phyloP scores from a whole-genome alignment of 92 coral and sea anemone species.

The Phymanthus crucifer region DNA sequence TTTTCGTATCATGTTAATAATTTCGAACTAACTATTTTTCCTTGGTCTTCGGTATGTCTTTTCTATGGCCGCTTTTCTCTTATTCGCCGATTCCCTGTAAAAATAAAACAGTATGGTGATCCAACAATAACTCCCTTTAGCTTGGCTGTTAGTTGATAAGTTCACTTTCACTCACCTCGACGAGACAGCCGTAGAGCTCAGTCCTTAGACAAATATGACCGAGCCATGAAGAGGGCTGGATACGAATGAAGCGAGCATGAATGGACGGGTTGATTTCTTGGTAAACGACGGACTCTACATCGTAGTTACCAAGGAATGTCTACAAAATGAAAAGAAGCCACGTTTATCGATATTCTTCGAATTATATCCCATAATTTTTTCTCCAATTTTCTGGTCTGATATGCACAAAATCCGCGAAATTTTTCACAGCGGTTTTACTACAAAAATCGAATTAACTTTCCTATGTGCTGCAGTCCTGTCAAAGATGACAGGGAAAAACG shows the following conservation, averaged over 20 bases:
- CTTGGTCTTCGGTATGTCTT: not conserved
- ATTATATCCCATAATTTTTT: not conserved
- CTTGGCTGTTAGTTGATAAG: not conserved
- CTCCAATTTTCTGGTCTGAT: no score
- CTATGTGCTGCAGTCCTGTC: no score
- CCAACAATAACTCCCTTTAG: not conserved
- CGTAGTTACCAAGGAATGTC: conserved; percentile 51
- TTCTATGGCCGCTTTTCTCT: not conserved
- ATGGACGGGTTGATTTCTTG: conserved; percentile 38
- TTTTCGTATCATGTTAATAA: not conserved
- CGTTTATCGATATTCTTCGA: not conserved
- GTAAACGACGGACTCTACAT: conserved; percentile 29
- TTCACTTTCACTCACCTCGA: conserved; percentile 15
- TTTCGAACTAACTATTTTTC: not conserved
- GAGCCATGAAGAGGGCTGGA: conserved; percentile 46
- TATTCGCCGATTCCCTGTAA: not conserved
- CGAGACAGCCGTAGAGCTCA: conserved; percentile 56
- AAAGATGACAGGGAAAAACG: no score
- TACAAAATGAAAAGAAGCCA: not conserved
- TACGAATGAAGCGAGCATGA: conserved; percentile 53
- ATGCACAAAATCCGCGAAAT: no score
- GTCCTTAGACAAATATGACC: conserved; percentile 33
- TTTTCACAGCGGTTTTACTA: no score
- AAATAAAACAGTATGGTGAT: not conserved
- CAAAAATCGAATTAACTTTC: no score